Evolutionary conservation across 2,797 vertebrate genomes (phyloP).

Genomic region (Antennarius maculatus): DNA sequence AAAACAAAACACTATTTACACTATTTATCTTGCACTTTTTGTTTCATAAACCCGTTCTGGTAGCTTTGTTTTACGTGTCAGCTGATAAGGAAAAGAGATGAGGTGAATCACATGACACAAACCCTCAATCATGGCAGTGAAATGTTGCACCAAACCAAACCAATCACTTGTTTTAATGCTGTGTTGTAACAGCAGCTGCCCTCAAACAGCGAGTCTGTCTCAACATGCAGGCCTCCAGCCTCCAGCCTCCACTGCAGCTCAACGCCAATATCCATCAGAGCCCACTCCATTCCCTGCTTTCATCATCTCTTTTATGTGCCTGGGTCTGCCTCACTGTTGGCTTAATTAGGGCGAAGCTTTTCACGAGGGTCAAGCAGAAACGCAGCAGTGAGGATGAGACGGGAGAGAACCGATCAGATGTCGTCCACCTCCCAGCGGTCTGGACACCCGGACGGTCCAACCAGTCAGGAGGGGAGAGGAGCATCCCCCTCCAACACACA

Average conservation of each 20-base stretch:
- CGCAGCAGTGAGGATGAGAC: slow-evolving; percentile 53
- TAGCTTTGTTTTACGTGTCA: background rate
- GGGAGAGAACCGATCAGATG: slow-evolving; percentile 75
- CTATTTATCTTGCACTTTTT: background rate
- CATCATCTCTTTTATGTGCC: slow-evolving; percentile 83
- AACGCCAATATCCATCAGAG: slow-evolving; percentile 80
- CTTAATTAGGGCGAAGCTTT: slow-evolving; percentile 79
- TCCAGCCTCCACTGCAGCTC: slow-evolving; percentile 74
- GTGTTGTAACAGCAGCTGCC: slow-evolving; percentile 36
- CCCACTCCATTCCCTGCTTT: slow-evolving; percentile 73
- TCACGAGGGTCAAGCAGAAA: slow-evolving; percentile 70
- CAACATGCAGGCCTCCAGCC: slow-evolving; percentile 72
- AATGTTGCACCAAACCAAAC: slow-evolving; percentile 13
- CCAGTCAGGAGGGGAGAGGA: slow-evolving; percentile 68
- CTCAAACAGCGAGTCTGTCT: slow-evolving; percentile 57
- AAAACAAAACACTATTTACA: too few species aligned
- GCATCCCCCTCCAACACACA: slow-evolving; percentile 4
- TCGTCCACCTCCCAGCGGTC: slow-evolving; percentile 56
- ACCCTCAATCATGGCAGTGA: slow-evolving; percentile 3
- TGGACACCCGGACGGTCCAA: slow-evolving; percentile 46
- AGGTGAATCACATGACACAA: background rate
- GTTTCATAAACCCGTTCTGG: background rate
- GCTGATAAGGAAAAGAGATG: background rate
- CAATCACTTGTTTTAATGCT: slow-evolving; percentile 12
- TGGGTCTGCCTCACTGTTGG: slow-evolving; percentile 71